phyloP scores from a whole-genome alignment of 2,888 invertebrate species.

The Girardia tigrina region DNA sequence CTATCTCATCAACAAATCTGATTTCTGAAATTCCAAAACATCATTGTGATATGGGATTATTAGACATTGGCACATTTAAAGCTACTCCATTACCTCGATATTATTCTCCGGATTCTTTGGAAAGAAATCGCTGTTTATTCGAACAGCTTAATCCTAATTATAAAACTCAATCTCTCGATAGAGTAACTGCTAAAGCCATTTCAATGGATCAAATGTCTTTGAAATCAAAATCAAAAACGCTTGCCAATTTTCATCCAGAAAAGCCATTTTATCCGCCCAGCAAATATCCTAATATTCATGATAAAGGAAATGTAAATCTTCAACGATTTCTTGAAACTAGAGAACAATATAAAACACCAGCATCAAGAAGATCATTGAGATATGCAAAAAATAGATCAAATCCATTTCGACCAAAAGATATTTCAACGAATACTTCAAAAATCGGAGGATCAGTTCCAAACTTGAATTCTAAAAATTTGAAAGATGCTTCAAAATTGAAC shows the following conservation, averaged over 20 bases:
- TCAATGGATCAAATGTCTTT: neutral
- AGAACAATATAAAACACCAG: neutral
- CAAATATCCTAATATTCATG: slow-evolving; percentile 17
- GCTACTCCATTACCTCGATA: slow-evolving; percentile 3
- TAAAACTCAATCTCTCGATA: neutral
- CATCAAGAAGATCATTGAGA: neutral
- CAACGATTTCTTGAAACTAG: slow-evolving; percentile 18
- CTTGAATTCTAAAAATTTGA: neutral
- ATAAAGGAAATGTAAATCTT: neutral
- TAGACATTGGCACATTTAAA: neutral
- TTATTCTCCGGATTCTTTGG: slow-evolving; percentile 14
- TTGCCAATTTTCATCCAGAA: neutral
- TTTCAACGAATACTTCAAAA: neutral
- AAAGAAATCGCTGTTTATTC: neutral
- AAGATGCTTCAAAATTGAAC: neutral
- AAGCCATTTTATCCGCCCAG: slow-evolving; percentile 13
- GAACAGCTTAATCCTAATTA: neutral
- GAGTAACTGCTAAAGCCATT: neutral
- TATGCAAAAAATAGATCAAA: neutral
- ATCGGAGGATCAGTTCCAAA: neutral
- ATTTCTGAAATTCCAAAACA: neutral
- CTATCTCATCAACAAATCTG: neutral
- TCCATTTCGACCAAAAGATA: neutral
- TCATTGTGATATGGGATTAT: slow-evolving; percentile 14
- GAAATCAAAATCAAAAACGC: slow-evolving; percentile 5